Evolutionary conservation across 1,140 invertebrate species (phyloP), one percentile per base, ranked within the genome.

Genomic region (Drosophila subobscura): DNA sequence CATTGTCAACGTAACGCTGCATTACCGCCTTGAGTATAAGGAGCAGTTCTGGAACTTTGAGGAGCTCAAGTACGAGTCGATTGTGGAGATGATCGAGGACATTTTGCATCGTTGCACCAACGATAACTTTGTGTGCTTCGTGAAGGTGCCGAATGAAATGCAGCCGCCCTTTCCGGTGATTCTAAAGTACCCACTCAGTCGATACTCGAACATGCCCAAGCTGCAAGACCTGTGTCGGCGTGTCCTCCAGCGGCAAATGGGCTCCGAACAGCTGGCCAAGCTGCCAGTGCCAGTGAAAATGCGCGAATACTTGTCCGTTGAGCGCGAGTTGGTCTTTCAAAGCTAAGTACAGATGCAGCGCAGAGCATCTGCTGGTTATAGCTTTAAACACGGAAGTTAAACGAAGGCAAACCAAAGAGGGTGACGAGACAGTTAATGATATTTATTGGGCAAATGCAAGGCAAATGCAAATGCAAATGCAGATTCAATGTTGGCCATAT

Each of bases 151-250:
- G 25, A 93, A 94, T 58, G 94, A 94, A 12, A 93, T 94, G 75
- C 93, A 94, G 66, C 94, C 95, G 22, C 94, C 94, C 53, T 95
- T 95, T 91, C 95, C 95, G 16, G 95, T 96, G 33, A 93, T 95
- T 55, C 91, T 97, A n/a, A 95, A 94, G 37, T 95, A 95, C 90
- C 96, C 96, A 16, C 93, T 97, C 8, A 96, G 96, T 50, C 92
- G 96, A 58, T 96, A 96, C 78, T 94, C 93, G 20, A 93, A 96
- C 91, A 95, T 96, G 50, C 93, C 94, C 66, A 94, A 95, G 52
- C 91, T 97, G 61, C 95, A 96, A 89, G 95, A 96, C 91, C 92
- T 97, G 20, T 96, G 96, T 84, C 93, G 96, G 53, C 96, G 96
- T 92, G 95, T 96, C 16, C 96, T 97, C 61, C 92, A 96, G 77